These are phyloP conservation scores for Drosophila parvula DNA, from an alignment of 1,140 invertebrate genomes.

Conservation along the genomic window DNA sequence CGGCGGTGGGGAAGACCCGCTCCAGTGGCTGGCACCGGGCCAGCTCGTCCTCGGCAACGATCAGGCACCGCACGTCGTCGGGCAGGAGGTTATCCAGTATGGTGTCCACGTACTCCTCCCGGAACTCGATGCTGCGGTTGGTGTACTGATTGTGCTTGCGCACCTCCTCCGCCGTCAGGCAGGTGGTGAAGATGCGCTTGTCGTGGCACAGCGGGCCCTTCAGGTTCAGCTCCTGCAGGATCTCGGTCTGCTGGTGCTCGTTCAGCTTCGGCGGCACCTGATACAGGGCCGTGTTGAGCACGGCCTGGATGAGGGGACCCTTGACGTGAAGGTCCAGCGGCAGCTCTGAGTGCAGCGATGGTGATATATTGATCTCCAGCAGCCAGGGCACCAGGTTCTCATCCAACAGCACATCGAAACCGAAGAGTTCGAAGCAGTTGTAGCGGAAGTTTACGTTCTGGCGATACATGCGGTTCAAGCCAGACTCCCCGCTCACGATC, in stretches of 20 bases:
- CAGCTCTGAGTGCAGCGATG: slow-evolving; percentile 95
- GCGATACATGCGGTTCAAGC: slow-evolving; percentile 89
- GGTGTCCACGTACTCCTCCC: slow-evolving; percentile 89
- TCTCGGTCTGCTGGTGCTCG: slow-evolving; percentile 84
- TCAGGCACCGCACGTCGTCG: slow-evolving; percentile 94
- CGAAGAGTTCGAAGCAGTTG: slow-evolving; percentile 92
- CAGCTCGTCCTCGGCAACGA: slow-evolving; percentile 96
- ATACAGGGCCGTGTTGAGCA: slow-evolving; percentile 96
- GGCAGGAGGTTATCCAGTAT: slow-evolving; percentile 92
- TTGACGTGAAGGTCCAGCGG: slow-evolving; percentile 97
- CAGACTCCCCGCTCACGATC: slow-evolving; percentile 90
- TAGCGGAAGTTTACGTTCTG: slow-evolving; percentile 90
- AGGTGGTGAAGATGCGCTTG: slow-evolving; percentile 88
- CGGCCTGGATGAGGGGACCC: slow-evolving; percentile 93
- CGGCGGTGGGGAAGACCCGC: slow-evolving; percentile 93
- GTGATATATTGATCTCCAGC: slow-evolving; percentile 98
- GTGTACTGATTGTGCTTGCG: slow-evolving; percentile 88
- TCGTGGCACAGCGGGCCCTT: slow-evolving; percentile 87
- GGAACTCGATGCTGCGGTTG: slow-evolving; percentile 85
- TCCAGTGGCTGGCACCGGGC: slow-evolving; percentile 89
- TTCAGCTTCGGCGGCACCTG: slow-evolving; percentile 86
- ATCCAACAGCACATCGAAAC: slow-evolving; percentile 92
- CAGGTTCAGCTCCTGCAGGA: slow-evolving; percentile 83
- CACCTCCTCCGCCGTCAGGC: slow-evolving; percentile 87
- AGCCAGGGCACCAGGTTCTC: slow-evolving; percentile 96